Base-by-base conservation (phyloP, 2,888 invertebrate species). In the Yponomeuta malinellus region DNA sequence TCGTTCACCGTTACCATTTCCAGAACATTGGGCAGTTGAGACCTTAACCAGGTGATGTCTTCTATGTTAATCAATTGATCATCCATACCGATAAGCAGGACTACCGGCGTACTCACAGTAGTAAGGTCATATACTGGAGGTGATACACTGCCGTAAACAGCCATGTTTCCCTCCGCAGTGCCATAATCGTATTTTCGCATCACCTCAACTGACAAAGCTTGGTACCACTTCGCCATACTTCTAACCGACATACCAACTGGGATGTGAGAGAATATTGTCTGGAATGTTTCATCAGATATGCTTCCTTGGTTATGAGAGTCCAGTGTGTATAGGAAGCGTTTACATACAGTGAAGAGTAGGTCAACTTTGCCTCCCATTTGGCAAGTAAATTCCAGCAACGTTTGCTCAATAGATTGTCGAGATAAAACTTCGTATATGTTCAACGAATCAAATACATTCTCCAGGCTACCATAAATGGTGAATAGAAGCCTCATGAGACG, bases 151-250 rank as follows among this genome's bases (percentile, higher is more conserved):
- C 31, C 31, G 12, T 65, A 65, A 12, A 33, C 65, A 10, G 29
- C 33, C 10, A 29, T 0, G 10, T 65, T 65, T 1, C 10, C 31
- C 9, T 67, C n/a, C 15, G 33, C 15, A 1, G n/a, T 10, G 29
- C 68, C 68, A 52, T 48, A 52, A 31, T 69, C 48, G 15, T 31
- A 69, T 29, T 69, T 69, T 69, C 8, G 48, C 29, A 69, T 23
- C n/a, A 15, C 33, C 1, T 52, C 12, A 10, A 1, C 9, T 10
- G 15, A 8, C 15, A 48, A 29, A 10, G 52, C 48, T 29, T 69
- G 68, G 9, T 10, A 8, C 48, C 10, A 48, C 4, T 23, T 15
- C 9, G 33, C 52, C 10, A 52, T 5, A 9, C 6, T 69, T 23
- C 33, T 48, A 4, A 69, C 29, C 48, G 68, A 69, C 6, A 48